phyloP scores from a whole-genome alignment of 2,113 vertebrate genomes.

The Silurus glanis region DNA sequence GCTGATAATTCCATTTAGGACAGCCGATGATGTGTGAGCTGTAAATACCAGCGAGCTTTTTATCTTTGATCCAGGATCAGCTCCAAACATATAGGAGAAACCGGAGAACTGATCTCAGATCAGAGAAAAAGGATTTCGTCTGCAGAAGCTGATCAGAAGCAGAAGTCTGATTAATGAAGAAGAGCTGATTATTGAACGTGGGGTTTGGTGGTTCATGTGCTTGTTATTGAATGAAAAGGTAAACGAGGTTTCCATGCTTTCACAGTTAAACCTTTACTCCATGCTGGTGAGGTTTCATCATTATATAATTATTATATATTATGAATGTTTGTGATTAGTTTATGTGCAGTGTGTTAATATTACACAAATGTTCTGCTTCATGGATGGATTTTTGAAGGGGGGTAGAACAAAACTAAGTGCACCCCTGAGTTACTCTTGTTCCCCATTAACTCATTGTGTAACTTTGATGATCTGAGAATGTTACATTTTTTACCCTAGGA shows the following conservation, averaged over 20 bases:
- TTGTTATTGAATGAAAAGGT: neutral
- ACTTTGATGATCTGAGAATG: too few relatives aligned
- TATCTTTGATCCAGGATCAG: slow-evolving; percentile 4
- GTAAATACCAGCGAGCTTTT: neutral
- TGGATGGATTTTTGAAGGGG: too few relatives aligned
- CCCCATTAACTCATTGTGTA: too few relatives aligned
- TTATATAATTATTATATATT: neutral
- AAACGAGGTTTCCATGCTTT: neutral
- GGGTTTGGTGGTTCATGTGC: neutral
- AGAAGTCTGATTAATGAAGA: neutral
- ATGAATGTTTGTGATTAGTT: neutral
- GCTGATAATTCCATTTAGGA: slow-evolving; percentile 49
- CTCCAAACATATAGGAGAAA: neutral
- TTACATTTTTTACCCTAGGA: too few relatives aligned
- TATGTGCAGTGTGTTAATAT: neutral
- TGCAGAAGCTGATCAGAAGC: slow-evolving; percentile 5
- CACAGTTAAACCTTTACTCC: neutral
- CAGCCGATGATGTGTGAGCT: slow-evolving; percentile 25
- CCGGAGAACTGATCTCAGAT: slow-evolving; percentile 16
- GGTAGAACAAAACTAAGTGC: too few relatives aligned
- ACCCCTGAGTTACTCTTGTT: too few relatives aligned
- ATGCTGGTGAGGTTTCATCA: neutral
- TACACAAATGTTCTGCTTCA: too few relatives aligned
- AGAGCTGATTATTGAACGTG: neutral
- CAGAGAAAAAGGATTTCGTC: neutral